Base-by-base conservation (phyloP, 2,113 vertebrate genomes). In the Oreochromis spilurus region DNA sequence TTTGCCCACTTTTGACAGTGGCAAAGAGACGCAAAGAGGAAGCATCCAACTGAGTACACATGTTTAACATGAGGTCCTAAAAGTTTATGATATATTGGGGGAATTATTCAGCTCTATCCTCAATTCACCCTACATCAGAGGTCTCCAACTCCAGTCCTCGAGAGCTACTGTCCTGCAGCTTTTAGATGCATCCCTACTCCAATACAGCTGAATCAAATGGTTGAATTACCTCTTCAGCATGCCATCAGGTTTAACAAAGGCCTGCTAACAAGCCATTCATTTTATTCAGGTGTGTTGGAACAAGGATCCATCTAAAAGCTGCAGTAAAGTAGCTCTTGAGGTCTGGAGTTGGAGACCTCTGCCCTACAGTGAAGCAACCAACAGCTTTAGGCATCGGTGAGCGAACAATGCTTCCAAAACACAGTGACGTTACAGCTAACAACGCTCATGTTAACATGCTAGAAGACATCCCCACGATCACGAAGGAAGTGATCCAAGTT, bases 401-500 rank as follows among this genome's bases (percentile, higher is more conserved):
- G 6, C 9, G 0, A 65, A 21, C 60, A 65, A 13, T 38, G 34
- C 19, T 38, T 38, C 4, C 6, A 5, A 67, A 67, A 67, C 34
- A 38, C 6, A 38, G 62, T 1, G 38, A 67, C 0, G 1, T 21
- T n/a, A n/a, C 19, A n/a, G 34, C 11, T 67, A 67, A 40, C 34
- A 67, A 5, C 1, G 12, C 36, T 67, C 62, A 40, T 14, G 62
- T 13, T 67, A 9, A 13, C 36, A 67, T 40, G 38, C 65, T 16
- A 40, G n/a, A 70, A 43, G n/a, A 70, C 12, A 0, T 70, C 36
- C 5, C 36, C 3, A 43, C 5, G 0, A 70, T 16, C 0, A 40
- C 7, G 0, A 67, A 14, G 62, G 0, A 70, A 43, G 0, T 2
- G 1, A 67, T 40, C 1, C 21, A 24, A 14, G 1, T 65, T 67